Base-by-base conservation (phyloP, 2,113 vertebrate species). In the Odontophorus gujanensis region DNA sequence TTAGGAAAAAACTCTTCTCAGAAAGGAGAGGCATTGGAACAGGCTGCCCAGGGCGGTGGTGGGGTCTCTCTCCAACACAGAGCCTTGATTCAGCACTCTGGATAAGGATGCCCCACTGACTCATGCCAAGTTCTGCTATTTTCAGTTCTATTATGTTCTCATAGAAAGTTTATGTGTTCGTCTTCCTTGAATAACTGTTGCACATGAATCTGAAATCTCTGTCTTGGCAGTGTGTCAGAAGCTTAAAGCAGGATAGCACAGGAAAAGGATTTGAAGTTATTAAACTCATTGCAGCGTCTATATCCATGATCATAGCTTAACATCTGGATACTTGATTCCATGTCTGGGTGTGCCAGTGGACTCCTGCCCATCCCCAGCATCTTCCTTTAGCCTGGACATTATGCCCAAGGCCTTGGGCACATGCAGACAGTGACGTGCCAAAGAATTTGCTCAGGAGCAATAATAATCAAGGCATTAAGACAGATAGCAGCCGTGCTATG, bases 261-360 rank as follows among this genome's bases (percentile, higher is more conserved):
- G 55, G 20, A 26, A 11, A 26, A 26, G 25, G 38, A 11, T 32
- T 51, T 20, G 8, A 16, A 45, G 4, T 26, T 13, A 13, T 5
- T 24, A 26, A 32, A 3, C 30, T 24, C 40, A 9, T 7, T 4
- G 20, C 22, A 9, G 55, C 8, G 19, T 13, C 69, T 10, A 0
- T 5, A 28, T 13, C 15, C 20, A 8, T 13, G 10, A 8, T 11
- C 58, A 28, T 1, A 16, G 32, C 48, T 32, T 4, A 21, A 16
- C 1, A 11, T 4, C 40, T 2, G 17, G 12, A 2, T 4, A 9
- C 3, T 12, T 5, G 5, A 1, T 7, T 45, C 36, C 19, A 11
- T 40, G 6, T 26, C 38, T 58, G 55, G 32, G 11, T n/a, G 32
- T 20, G 55, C 7, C 32, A 19, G 26, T n/a, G 55, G 26, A 53